phyloP scores from a whole-genome alignment of 2,113 vertebrate genomes.

The Canis aureus region DNA sequence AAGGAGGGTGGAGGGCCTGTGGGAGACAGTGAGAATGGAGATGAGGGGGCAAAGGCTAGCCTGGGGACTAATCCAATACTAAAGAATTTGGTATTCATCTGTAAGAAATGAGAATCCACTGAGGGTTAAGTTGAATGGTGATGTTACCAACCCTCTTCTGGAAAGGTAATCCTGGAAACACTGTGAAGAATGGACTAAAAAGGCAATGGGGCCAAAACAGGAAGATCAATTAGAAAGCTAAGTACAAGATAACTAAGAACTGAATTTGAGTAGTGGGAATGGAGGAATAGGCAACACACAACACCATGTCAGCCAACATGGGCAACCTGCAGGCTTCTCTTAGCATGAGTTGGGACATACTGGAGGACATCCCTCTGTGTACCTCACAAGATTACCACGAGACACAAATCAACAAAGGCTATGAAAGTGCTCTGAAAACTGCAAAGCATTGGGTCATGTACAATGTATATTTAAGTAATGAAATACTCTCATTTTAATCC shows the following conservation, averaged over 20 bases:
- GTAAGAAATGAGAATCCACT: conserved; percentile 27
- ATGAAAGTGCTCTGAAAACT: conserved; percentile 41
- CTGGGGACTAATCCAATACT: neutral
- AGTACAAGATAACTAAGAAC: neutral
- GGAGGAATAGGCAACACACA: neutral
- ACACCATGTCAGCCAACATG: neutral
- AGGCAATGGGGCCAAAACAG: neutral
- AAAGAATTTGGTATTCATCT: conserved; percentile 14
- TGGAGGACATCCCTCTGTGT: neutral
- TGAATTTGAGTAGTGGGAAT: conserved; percentile 28
- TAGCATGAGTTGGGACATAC: neutral
- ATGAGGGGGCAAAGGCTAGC: neutral
- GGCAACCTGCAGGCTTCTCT: neutral
- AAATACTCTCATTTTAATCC: neutral
- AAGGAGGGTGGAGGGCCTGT: neutral
- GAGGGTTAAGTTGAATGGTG: conserved; percentile 1
- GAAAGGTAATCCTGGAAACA: conserved; percentile 33
- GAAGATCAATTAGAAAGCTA: neutral
- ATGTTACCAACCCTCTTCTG: conserved; percentile 6
- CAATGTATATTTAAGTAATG: neutral
- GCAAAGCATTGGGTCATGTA: neutral
- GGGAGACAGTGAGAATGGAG: neutral
- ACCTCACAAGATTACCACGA: conserved; percentile 5
- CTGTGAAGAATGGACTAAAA: conserved; percentile 6
- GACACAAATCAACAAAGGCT: neutral